A percentile compares a stretch with the other conserved stretches of the same genome.
phyloP scores from a whole-genome alignment of 2,113 vertebrate genomes.

The Notothenia rossii region DNA sequence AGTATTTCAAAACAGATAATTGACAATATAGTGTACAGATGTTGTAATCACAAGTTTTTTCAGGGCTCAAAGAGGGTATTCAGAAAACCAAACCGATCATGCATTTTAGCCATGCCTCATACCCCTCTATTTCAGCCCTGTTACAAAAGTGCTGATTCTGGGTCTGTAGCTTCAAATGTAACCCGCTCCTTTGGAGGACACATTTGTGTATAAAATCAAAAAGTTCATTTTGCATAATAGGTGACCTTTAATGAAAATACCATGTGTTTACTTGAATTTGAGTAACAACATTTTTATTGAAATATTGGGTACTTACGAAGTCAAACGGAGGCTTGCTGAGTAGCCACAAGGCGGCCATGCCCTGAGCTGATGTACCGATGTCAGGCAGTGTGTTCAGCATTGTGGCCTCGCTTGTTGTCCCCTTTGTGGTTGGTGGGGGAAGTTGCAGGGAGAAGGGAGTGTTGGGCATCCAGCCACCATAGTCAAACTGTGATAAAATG shows the following conservation, averaged over 20 bases:
- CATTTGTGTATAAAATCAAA: too few relatives aligned
- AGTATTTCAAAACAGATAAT: background rate
- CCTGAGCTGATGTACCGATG: conserved; percentile 24
- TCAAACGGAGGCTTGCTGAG: conserved; percentile 69
- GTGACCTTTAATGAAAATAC: too few relatives aligned
- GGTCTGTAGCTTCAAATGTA: too few relatives aligned
- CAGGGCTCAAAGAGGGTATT: background rate
- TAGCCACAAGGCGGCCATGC: conserved; percentile 52
- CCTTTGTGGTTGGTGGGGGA: conserved; percentile 68
- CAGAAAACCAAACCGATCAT: background rate
- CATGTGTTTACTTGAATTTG: background rate
- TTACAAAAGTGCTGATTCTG: too few relatives aligned
- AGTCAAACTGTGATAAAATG: conserved; percentile 62
- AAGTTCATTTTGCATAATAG: too few relatives aligned
- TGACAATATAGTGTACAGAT: background rate
- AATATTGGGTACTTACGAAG: conserved; percentile 50
- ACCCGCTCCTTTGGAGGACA: too few relatives aligned
- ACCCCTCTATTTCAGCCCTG: too few relatives aligned
- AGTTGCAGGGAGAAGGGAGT: conserved; percentile 50
- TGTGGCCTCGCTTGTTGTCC: too few relatives aligned
- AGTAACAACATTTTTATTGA: background rate
- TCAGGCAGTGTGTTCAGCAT: conserved; percentile 63
- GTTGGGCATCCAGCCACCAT: conserved; percentile 60
- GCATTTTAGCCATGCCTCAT: background rate
- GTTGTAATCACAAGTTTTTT: background rate